A percentile compares a stretch with the other conserved stretches of the same genome.
Evolutionary conservation across 1,140 invertebrate species (phyloP).

Genomic region (Orchesella cincta): DNA sequence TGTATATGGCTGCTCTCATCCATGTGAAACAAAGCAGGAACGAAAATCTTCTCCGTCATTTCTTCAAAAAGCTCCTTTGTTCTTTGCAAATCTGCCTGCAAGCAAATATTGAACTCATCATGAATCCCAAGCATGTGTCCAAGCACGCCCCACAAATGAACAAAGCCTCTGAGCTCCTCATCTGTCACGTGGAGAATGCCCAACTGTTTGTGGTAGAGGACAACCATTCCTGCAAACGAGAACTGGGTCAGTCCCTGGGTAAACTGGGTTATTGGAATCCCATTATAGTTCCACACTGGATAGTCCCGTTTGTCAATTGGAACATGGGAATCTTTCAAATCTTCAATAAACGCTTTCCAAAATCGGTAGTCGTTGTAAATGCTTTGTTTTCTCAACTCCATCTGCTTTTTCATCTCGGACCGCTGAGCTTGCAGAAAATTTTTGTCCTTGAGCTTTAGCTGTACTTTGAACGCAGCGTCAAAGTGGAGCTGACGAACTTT

Average conservation of each 20-base stretch:
- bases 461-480: not conserved
- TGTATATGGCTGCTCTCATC: not conserved
- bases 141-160: constrained; percentile 57
- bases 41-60: not conserved
- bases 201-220: constrained; percentile 53
- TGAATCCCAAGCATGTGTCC: constrained; percentile 56
- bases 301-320: not conserved
- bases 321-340: not conserved
- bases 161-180: constrained; percentile 53
- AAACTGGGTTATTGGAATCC: constrained; percentile 52
- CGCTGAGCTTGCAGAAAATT: not conserved
- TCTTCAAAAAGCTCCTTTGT: not conserved
- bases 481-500: constrained; percentile 16
- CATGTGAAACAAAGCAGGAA: not conserved
- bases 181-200: constrained; percentile 50
- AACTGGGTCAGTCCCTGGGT: constrained; percentile 56
- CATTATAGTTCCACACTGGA: not conserved
- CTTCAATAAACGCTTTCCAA: not conserved
- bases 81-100: not conserved
- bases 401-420: not conserved
- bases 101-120: constrained; percentile 55
- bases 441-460: not conserved
- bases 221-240: constrained; percentile 55
- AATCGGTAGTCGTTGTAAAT: constrained; percentile 7
- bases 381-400: not conserved